Evolutionary conservation across 2,888 invertebrate species (phyloP), one percentile per base, ranked within the genome.

Genomic region (Melinaea marsaeus): DNA sequence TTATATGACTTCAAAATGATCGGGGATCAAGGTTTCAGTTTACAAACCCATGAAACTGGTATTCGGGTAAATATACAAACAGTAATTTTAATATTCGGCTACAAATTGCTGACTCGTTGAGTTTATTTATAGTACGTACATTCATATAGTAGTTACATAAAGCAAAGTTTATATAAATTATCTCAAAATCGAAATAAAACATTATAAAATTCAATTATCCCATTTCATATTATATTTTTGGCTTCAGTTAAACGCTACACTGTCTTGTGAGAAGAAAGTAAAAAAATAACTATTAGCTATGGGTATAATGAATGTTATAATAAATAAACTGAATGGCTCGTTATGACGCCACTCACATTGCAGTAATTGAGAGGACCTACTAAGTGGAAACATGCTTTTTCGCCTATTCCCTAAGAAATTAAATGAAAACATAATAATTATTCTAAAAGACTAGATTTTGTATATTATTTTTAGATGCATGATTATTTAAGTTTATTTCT

Each of bases 321-420:
- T 88, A 88, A 87, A 88, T 88, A 87, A 87, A 75, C 75, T 71
- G 79, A 86, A 88, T 86, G 83, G 80, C 84, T 79, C 83, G 76
- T 87, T 86, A 88, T 87, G 86, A 85, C 84, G 81, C 83, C 83
- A 86, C 87, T 88, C 85, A 87, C 85, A 83, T 87, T 85, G 84
- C 80, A 81, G 85, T 87, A 86, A 87, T 87, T 86, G 84, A 85
- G 86, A 84, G 82, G 79, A 78, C 77, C 74, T 72, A 74, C 73
- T 72, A 71, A 72, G 72, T 37, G 37, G 37, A 37, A 37, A 7
- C 37, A 37, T 37, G 37, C 4, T 6, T 37, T 37, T 37, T 6
- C 22, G 22, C 22, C 22, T 22, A 22, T 22, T 22, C 22, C 22
- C 22, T 22, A 22, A 22, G 22, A 22, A 22, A 22, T 22, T 0